phyloP scores from a whole-genome alignment of 1,140 invertebrate species.

The Drosophila takahashii region DNA sequence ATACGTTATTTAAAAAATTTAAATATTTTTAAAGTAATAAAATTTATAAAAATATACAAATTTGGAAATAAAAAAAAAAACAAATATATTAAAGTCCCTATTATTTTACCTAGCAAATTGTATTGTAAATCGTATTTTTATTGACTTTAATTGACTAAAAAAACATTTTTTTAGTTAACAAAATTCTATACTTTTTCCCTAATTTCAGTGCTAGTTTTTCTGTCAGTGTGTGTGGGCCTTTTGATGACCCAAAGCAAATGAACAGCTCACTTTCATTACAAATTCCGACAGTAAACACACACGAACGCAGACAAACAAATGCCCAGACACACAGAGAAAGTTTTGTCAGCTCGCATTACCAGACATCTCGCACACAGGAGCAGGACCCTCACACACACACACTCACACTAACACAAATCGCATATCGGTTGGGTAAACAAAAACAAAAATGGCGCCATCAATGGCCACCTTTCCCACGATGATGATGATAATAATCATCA shows the following conservation, averaged over 20 bases:
- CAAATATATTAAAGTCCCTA: no score
- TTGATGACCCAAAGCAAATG: constrained; percentile 80
- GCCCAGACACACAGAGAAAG: constrained; percentile 53
- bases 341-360: constrained; percentile 78
- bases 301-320: constrained; percentile 46
- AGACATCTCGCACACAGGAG: constrained; percentile 38
- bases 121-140: no score
- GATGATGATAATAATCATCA: constrained; percentile 14
- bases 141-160: no score
- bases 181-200: no score
- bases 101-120: no score
- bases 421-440: constrained; percentile 65
- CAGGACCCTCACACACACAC: constrained; percentile 26
- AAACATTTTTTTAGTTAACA: no score
- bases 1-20: no score
- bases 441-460: constrained; percentile 80
- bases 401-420: constrained; percentile 14
- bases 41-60: no score
- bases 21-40: no score
- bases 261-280: constrained; percentile 82
- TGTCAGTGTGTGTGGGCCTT: constrained; percentile 54
- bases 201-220: neutral
- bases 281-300: constrained; percentile 79
- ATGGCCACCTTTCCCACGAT: constrained; percentile 53
- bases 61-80: no score